Percentiles rank a stretch among this genome's conserved stretches.
These are phyloP conservation scores for Thera obeliscata DNA, from an alignment of 2,888 invertebrate species.

Conservation along the genomic window DNA sequence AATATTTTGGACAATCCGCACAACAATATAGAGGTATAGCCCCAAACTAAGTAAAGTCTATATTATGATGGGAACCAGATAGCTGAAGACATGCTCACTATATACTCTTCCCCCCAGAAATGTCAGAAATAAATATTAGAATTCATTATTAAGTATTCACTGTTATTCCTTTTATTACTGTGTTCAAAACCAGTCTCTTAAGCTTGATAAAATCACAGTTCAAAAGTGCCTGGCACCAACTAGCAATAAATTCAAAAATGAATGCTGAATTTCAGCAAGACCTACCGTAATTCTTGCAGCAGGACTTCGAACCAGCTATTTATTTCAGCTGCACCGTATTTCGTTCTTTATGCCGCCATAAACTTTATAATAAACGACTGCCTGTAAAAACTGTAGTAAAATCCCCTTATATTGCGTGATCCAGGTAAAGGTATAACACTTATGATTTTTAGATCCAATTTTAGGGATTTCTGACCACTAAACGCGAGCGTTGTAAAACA, in stretches of 20 bases:
- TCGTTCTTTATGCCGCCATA: conserved; percentile 77
- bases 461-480: conserved; percentile 40
- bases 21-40: no score
- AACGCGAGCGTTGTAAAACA: conserved; percentile 25
- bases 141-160: no score
- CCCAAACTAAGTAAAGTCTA: no score
- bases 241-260: conserved; percentile 1
- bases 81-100: no score
- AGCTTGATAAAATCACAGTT: neutral
- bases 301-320: conserved; percentile 18
- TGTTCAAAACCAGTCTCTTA: no score
- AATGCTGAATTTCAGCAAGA: neutral
- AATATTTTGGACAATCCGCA: no score
- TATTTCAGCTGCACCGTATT: conserved; percentile 63
- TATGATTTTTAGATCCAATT: conserved; percentile 50
- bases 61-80: no score
- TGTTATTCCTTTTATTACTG: no score
- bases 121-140: no score
- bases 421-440: conserved; percentile 48
- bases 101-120: no score
- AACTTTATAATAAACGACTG: conserved; percentile 80
- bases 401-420: conserved; percentile 64
- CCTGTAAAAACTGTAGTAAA: conserved; percentile 71
- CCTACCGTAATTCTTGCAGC: neutral
- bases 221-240: neutral